Evolutionary conservation across 2,888 invertebrate species (phyloP).

Genomic region (Pseudococcus viburni): DNA sequence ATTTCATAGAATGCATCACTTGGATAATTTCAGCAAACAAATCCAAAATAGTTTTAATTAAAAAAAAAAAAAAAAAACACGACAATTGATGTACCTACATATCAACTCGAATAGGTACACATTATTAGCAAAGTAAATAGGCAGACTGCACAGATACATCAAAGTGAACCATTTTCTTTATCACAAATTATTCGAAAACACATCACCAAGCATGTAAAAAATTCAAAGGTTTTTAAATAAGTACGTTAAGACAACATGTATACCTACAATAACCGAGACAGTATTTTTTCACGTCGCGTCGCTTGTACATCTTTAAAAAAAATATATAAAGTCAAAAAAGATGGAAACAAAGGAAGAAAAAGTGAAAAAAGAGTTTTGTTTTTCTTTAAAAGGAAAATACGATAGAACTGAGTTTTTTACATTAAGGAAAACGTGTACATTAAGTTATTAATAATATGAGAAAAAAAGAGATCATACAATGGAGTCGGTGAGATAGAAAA

Average conservation of each 20-base stretch:
- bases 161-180: neutral
- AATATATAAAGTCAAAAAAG: conserved; percentile 36
- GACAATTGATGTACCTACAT: too few species aligned
- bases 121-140: too few species aligned
- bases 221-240: neutral
- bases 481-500: conserved; percentile 66
- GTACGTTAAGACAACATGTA: neutral
- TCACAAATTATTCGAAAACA: neutral
- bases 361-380: conserved; percentile 52
- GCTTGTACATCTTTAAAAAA: conserved; percentile 37
- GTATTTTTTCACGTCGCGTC: too few species aligned
- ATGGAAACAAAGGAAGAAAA: conserved; percentile 47
- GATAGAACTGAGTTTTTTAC: conserved; percentile 63
- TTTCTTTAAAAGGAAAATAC: conserved; percentile 65
- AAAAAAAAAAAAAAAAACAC: too few species aligned
- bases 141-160: neutral
- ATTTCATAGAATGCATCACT: too few species aligned
- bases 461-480: conserved; percentile 66
- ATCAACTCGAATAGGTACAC: too few species aligned
- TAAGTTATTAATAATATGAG: conserved; percentile 67
- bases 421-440: conserved; percentile 66
- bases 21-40: too few species aligned
- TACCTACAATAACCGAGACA: conserved; percentile 17
- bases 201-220: neutral
- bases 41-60: too few species aligned